A percentile compares a stretch with the other conserved stretches of the same genome.
Conservation (phyloP, 2,888 invertebrate genomes). For the Spodoptera picta region DNA sequence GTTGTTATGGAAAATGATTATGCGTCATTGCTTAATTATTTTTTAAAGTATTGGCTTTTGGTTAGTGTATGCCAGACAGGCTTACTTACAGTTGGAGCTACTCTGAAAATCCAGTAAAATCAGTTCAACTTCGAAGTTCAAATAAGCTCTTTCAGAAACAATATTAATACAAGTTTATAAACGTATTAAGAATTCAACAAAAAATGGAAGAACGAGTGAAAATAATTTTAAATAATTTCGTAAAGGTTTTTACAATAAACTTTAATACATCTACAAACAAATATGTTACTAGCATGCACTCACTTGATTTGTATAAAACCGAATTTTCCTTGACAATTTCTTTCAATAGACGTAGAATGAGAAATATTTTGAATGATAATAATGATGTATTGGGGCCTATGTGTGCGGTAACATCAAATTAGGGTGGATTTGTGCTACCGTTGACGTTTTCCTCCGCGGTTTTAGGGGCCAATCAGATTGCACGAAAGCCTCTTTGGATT, state of each 20-base stretch:
- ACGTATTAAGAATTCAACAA: no score
- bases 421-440: constrained; percentile 71
- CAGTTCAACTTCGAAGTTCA: no score
- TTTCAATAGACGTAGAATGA: constrained; percentile 63
- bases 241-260: not conserved
- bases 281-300: constrained; percentile 8
- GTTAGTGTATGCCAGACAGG: no score
- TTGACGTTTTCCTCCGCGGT: constrained; percentile 63
- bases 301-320: constrained; percentile 8
- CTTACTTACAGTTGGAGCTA: no score
- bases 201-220: no score
- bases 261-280: not conserved
- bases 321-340: constrained; percentile 55
- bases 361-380: constrained; percentile 70
- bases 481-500: constrained; percentile 9
- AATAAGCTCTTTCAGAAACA: no score
- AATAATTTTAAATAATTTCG: no score
- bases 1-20: no score
- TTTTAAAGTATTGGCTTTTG: no score
- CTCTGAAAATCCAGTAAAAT: no score
- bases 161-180: no score
- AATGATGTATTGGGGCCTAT: constrained; percentile 72
- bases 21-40: no score
- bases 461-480: constrained; percentile 54
- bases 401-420: constrained; percentile 77